A percentile compares a stretch with the other conserved stretches of the same genome.
Conservation (phyloP, 1,140 invertebrate genomes). For the Lutraria rhynchaena region DNA sequence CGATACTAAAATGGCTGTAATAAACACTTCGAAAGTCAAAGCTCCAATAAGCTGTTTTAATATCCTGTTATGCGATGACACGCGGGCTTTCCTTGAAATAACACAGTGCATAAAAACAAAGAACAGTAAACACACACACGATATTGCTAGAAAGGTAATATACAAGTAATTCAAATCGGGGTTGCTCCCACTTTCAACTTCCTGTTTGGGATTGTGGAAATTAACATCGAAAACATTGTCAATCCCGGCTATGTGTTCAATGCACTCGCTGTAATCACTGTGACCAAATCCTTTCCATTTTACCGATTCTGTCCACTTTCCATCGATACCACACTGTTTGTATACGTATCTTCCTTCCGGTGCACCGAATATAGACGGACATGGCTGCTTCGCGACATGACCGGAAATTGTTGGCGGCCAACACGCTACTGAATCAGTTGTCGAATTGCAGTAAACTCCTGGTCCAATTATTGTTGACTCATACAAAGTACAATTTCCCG, state of each 20-base stretch:
- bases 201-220: background rate
- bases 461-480: no score
- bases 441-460: constrained; percentile 61
- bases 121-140: constrained; percentile 15
- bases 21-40: background rate
- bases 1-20: background rate
- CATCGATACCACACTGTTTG: constrained; percentile 10
- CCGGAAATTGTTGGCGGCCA: constrained; percentile 89
- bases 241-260: constrained; percentile 26
- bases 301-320: constrained; percentile 16
- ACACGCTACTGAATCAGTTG: constrained; percentile 87
- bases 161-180: no score
- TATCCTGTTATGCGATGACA: constrained; percentile 1
- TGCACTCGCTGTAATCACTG: constrained; percentile 48
- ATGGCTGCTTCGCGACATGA: constrained; percentile 86
- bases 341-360: constrained; percentile 1
- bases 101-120: constrained; percentile 3
- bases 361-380: constrained; percentile 83
- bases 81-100: background rate
- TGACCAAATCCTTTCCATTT: constrained; percentile 47
- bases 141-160: background rate
- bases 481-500: no score
- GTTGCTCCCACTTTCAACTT: background rate
- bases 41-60: constrained; percentile 8
- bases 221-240: constrained; percentile 35